Percentiles rank a stretch among this genome's conserved stretches.
Conservation (phyloP, 2,797 vertebrate genomes). For the Vultur gryphus region DNA sequence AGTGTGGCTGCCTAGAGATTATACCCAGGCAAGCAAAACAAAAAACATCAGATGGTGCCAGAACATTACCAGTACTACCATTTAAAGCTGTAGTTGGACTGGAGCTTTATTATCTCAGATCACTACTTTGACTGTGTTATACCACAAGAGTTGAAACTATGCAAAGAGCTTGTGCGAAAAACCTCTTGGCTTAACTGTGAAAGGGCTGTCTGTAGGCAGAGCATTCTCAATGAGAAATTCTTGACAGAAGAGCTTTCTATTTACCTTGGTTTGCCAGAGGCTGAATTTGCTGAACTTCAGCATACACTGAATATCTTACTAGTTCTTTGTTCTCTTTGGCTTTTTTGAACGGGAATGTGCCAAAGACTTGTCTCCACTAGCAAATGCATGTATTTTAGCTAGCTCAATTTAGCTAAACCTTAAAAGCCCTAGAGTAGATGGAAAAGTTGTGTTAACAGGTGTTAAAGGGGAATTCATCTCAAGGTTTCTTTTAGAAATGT, state of each 20-base stretch:
- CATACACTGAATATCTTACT: background rate
- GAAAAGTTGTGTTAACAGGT: background rate
- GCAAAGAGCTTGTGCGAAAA: background rate
- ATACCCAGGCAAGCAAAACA: conserved; percentile 49
- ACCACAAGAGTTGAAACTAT: background rate
- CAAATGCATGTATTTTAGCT: background rate
- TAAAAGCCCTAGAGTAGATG: background rate
- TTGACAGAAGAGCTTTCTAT: background rate
- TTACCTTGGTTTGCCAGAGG: background rate
- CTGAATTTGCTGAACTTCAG: background rate
- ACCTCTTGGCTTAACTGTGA: background rate
- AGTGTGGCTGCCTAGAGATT: background rate
- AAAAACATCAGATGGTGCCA: conserved; percentile 57
- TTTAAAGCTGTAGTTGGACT: conserved; percentile 31
- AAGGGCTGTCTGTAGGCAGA: background rate
- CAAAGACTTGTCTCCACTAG: background rate
- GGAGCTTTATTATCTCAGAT: background rate
- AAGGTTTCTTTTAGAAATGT: background rate
- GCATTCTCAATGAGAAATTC: background rate
- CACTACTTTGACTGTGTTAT: background rate
- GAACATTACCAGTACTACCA: conserved; percentile 34
- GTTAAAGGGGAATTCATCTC: background rate
- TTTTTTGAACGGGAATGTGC: background rate
- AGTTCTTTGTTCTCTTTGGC: background rate
- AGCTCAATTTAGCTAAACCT: background rate